phyloP scores from a whole-genome alignment of 2,797 vertebrate genomes.

The Leptoclinus maculatus region DNA sequence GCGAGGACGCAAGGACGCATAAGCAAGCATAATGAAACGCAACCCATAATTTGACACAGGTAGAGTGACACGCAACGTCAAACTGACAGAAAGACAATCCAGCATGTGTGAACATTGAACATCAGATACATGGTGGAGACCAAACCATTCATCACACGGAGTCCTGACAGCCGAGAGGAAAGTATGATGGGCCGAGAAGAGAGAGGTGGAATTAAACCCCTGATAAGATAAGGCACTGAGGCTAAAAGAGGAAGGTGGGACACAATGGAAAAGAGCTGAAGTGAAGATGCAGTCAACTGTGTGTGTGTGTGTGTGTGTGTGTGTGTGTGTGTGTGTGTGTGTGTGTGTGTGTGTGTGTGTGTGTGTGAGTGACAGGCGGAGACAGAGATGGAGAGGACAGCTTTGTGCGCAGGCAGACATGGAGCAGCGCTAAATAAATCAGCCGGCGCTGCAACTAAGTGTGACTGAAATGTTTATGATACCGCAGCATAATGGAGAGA shows the following conservation, averaged over 20 bases:
- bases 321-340: conserved; percentile 7
- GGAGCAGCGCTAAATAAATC: conserved; percentile 73
- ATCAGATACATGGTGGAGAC: background rate
- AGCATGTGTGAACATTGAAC: background rate
- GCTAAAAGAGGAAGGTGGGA: conserved; percentile 37
- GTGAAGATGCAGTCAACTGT: conserved; percentile 13
- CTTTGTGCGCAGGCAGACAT: conserved; percentile 60
- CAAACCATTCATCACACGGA: background rate
- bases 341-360: conserved; percentile 7
- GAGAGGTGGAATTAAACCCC: conserved; percentile 32
- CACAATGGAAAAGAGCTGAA: conserved; percentile 44
- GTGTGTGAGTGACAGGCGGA: conserved; percentile 56
- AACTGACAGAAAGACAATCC: conserved; percentile 1
- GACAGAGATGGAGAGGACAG: conserved; percentile 66
- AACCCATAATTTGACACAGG: background rate
- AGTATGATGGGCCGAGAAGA: conserved; percentile 30
- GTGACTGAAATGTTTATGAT: conserved; percentile 80
- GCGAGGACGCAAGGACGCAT: background rate
- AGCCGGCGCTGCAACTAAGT: conserved; percentile 65
- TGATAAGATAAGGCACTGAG: conserved; percentile 42
- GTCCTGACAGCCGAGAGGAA: conserved; percentile 10
- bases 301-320: conserved; percentile 2
- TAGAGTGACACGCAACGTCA: background rate
- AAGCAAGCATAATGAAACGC: background rate
- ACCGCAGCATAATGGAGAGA: conserved; percentile 52